Percentiles rank a stretch among this genome's conserved stretches.
These are phyloP conservation scores for Dexiosoma caninum DNA, from an alignment of 2,888 invertebrate species.

Conservation along the genomic window DNA sequence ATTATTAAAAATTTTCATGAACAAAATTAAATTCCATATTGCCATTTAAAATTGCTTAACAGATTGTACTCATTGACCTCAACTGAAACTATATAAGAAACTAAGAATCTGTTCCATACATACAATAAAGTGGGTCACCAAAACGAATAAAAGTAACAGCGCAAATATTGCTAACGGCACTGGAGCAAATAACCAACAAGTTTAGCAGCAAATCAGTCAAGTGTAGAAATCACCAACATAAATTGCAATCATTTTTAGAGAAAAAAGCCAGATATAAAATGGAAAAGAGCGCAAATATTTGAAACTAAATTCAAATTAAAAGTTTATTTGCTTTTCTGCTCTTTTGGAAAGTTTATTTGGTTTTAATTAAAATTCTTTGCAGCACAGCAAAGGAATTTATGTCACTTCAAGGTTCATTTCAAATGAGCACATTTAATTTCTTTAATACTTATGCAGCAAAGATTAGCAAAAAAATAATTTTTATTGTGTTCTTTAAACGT, in stretches of 20 bases:
- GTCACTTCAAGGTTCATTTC: not conserved
- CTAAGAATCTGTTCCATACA: too few relatives aligned
- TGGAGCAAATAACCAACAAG: not conserved
- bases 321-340: conserved; percentile 1
- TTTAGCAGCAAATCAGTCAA: conserved; percentile 3
- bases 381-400: not conserved
- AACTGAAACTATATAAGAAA: too few relatives aligned
- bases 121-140: conserved; percentile 1
- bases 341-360: not conserved
- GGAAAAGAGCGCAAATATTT: not conserved
- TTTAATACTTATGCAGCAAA: too few relatives aligned
- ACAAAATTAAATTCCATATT: too few relatives aligned
- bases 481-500: too few relatives aligned
- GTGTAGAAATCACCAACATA: not conserved
- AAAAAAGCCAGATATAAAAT: not conserved
- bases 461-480: too few relatives aligned
- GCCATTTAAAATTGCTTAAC: too few relatives aligned
- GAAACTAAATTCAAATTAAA: conserved; percentile 16
- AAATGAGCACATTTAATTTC: too few relatives aligned
- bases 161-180: not conserved
- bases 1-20: too few relatives aligned
- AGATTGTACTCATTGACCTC: too few relatives aligned
- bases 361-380: conserved; percentile 29
- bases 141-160: not conserved
- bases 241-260: not conserved